Evolutionary conservation across 2,113 vertebrate species (phyloP).

Genomic region (Thamnophis sirtalis): DNA sequence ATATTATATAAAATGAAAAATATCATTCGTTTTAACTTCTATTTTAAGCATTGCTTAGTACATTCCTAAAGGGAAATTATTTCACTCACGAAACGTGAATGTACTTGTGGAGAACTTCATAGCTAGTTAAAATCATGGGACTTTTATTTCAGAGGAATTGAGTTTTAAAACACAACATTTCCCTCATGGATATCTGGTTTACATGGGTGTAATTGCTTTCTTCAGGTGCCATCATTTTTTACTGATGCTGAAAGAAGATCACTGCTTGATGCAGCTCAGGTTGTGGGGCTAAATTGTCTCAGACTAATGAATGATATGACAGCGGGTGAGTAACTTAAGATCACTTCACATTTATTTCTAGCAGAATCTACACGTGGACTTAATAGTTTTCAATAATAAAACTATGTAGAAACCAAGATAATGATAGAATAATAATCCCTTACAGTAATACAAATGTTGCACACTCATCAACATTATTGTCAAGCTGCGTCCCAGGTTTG

Average conservation of each 20-base stretch:
- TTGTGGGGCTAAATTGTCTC: conserved; percentile 93
- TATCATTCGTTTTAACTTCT: not conserved
- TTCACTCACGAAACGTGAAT: not conserved
- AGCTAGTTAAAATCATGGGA: not conserved
- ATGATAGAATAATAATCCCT: not conserved
- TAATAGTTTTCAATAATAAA: not conserved
- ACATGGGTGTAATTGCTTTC: conserved; percentile 14
- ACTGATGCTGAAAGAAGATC: conserved; percentile 92
- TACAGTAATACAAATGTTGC: not conserved
- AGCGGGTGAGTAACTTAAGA: conserved; percentile 76
- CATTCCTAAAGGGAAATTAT: not conserved
- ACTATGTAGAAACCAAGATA: not conserved
- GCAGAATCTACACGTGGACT: not conserved
- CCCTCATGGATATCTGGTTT: not conserved
- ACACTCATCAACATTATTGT: not conserved
- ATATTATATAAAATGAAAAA: not conserved
- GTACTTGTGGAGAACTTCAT: not conserved
- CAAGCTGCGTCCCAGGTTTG: too few relatives aligned
- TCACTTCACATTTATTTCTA: not conserved
- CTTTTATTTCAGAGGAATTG: not conserved
- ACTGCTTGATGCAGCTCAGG: conserved; percentile 92
- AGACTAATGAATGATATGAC: conserved; percentile 94
- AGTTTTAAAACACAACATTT: not conserved
- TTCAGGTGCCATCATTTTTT: conserved; percentile 90
- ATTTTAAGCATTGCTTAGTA: not conserved